Evolutionary conservation across 1,140 invertebrate species (phyloP).

Genomic region (Ceratina australensis): DNA sequence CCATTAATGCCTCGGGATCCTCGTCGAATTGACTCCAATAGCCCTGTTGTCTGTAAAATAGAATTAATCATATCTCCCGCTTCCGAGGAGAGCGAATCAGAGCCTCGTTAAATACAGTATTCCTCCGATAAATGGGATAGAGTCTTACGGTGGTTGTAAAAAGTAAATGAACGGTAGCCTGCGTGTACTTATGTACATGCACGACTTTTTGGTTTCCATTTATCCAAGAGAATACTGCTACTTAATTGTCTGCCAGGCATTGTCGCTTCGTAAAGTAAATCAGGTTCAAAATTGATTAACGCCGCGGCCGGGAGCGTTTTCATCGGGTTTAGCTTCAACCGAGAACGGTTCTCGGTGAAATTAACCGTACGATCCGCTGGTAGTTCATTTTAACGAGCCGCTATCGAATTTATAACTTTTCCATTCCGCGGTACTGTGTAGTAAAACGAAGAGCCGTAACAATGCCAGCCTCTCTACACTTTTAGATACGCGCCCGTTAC

Average conservation of each 20-base stretch:
- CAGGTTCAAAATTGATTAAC: too few species aligned
- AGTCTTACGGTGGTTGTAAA: too few species aligned
- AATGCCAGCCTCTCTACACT: constrained; percentile 36
- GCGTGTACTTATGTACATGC: too few species aligned
- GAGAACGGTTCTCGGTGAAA: background rate
- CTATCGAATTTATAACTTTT: constrained; percentile 16
- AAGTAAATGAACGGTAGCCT: too few species aligned
- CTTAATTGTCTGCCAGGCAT: too few species aligned
- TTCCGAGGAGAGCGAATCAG: background rate
- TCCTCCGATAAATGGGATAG: too few species aligned
- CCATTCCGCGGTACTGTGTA: background rate
- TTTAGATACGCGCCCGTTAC: constrained; percentile 26
- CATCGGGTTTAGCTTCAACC: too few species aligned
- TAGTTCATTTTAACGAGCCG: background rate
- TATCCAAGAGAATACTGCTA: too few species aligned
- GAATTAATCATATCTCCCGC: background rate
- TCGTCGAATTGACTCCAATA: constrained; percentile 71
- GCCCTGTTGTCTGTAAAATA: constrained; percentile 44
- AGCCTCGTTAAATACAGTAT: too few species aligned
- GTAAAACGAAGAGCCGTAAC: constrained; percentile 9
- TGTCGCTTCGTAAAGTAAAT: too few species aligned
- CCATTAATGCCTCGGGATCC: constrained; percentile 81
- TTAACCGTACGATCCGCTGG: background rate
- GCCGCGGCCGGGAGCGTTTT: background rate
- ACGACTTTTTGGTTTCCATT: too few species aligned